Evolutionary conservation across 2,797 vertebrate genomes (phyloP).

Genomic region (Gambusia yucatana): DNA sequence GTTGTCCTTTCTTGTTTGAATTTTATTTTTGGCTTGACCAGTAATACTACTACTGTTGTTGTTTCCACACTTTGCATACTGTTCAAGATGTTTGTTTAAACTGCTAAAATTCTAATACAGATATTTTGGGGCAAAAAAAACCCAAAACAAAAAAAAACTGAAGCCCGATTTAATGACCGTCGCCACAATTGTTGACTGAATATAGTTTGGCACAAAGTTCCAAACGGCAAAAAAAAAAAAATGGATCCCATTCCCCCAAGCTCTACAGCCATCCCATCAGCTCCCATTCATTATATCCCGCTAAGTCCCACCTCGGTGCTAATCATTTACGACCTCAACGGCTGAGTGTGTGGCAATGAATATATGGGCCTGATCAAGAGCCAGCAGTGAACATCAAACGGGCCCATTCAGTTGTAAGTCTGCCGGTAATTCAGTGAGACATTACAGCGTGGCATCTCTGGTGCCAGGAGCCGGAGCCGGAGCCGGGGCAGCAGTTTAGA

Average conservation of each 20-base stretch:
- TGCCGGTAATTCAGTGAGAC: slow-evolving; percentile 63
- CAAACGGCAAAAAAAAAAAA: neutral
- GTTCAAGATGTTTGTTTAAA: no score
- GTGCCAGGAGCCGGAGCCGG: slow-evolving; percentile 43
- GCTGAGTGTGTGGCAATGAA: slow-evolving; percentile 44
- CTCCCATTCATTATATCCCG: slow-evolving; percentile 48
- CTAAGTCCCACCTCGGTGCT: slow-evolving; percentile 58
- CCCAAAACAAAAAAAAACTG: neutral
- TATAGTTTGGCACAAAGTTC: slow-evolving; percentile 24
- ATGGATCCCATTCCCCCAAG: slow-evolving; percentile 7
- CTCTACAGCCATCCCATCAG: slow-evolving; percentile 33
- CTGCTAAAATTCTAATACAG: no score
- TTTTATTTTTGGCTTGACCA: no score
- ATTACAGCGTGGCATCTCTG: slow-evolving; percentile 26
- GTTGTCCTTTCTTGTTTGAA: no score
- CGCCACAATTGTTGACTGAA: slow-evolving; percentile 27
- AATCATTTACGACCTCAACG: slow-evolving; percentile 57
- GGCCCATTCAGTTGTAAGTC: slow-evolving; percentile 59
- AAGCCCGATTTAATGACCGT: neutral
- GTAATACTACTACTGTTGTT: no score
- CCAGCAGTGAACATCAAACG: slow-evolving; percentile 62
- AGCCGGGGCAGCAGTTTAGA: slow-evolving; percentile 45
- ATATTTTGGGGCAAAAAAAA: no score
- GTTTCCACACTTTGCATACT: no score
- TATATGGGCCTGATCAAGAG: slow-evolving; percentile 66